Evolutionary conservation across 2,113 vertebrate species (phyloP).

Genomic region (Tapirus terrestris): DNA sequence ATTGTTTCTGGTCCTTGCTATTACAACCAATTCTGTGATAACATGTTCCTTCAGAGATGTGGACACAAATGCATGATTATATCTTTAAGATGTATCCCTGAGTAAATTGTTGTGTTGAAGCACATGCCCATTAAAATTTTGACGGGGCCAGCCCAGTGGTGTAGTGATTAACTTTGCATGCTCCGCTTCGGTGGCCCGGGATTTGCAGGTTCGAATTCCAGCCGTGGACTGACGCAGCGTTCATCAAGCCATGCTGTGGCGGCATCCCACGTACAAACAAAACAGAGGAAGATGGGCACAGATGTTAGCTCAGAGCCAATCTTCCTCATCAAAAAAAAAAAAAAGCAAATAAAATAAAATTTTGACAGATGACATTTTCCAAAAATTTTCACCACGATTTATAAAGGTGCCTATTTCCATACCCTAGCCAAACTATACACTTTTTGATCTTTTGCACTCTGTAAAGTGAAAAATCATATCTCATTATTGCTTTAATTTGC

Average conservation of each 20-base stretch:
- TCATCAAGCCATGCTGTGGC: too few relatives aligned
- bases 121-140: not conserved
- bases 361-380: not conserved
- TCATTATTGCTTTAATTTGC: not conserved
- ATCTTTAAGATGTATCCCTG: not conserved
- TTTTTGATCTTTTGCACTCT: not conserved
- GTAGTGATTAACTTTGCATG: too few relatives aligned
- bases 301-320: too few relatives aligned
- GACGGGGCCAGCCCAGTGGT: too few relatives aligned
- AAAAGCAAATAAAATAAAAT: too few relatives aligned
- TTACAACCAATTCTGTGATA: not conserved
- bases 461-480: not conserved
- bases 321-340: too few relatives aligned
- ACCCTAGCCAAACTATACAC: not conserved
- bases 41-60: not conserved
- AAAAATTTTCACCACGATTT: not conserved
- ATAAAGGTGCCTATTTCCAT: not conserved
- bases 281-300: too few relatives aligned
- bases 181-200: too few relatives aligned
- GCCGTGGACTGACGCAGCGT: too few relatives aligned
- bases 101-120: not conserved
- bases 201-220: too few relatives aligned
- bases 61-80: not conserved
- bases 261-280: too few relatives aligned
- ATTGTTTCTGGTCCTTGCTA: not conserved